These are phyloP conservation scores for Meiosimyza decipiens DNA, from an alignment of 2,888 invertebrate genomes.

Conservation along the genomic window DNA sequence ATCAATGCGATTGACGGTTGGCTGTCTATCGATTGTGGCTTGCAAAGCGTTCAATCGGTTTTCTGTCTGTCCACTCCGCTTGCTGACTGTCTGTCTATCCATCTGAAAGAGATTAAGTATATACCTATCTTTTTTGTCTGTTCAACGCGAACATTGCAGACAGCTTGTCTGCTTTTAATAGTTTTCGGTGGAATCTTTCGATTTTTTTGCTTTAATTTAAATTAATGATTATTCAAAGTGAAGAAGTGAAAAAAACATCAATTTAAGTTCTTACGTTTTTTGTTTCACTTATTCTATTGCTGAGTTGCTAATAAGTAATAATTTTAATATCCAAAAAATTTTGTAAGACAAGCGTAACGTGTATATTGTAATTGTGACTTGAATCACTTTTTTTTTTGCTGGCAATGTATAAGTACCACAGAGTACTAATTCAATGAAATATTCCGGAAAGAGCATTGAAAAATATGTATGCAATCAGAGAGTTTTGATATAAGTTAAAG, in stretches of 20 bases:
- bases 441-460: no score
- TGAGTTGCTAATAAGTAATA: neutral
- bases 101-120: neutral
- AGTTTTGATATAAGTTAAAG: no score
- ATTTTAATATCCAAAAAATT: no score
- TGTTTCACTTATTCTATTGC: neutral
- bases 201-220: conserved; percentile 9
- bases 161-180: conserved; percentile 20
- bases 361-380: no score
- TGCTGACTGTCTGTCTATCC: neutral
- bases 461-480: no score
- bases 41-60: neutral
- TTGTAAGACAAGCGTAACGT: no score
- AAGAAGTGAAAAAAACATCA: neutral
- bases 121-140: neutral
- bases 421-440: no score
- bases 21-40: neutral
- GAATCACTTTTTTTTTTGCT: no score
- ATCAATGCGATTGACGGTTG: conserved; percentile 18
- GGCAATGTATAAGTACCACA: no score
- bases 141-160: conserved; percentile 17
- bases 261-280: neutral
- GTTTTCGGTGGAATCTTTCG: no score
- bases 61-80: conserved; percentile 2
- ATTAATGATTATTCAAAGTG: neutral